Conservation (phyloP, 2,113 vertebrate genomes). For the Pedetes capensis region DNA sequence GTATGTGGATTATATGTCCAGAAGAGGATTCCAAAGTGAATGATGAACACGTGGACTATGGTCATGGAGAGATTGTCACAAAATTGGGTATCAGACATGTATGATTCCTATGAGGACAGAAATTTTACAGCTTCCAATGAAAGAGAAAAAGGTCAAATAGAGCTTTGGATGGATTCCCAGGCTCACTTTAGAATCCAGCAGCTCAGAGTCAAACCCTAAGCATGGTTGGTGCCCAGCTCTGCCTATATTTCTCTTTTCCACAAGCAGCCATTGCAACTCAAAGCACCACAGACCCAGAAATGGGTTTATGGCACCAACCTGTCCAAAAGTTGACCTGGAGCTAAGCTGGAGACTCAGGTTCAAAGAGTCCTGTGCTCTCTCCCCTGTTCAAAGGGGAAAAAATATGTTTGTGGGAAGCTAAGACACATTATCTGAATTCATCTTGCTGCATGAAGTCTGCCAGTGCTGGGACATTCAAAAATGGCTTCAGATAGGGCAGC, state of each 20-base stretch:
- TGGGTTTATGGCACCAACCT: too few relatives aligned
- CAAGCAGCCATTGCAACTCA: too few relatives aligned
- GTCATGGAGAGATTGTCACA: neutral
- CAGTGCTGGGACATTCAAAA: neutral
- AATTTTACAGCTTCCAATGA: neutral
- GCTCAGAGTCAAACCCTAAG: too few relatives aligned
- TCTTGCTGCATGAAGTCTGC: neutral
- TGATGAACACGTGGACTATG: neutral
- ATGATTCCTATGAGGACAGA: too few relatives aligned
- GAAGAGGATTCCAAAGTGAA: neutral
- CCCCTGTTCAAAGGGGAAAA: too few relatives aligned
- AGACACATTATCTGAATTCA: neutral
- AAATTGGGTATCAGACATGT: rapidly evolving
- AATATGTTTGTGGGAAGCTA: neutral
- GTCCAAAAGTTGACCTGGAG: too few relatives aligned
- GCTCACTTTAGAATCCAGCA: too few relatives aligned
- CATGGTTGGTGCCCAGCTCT: neutral
- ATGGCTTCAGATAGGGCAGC: too few relatives aligned
- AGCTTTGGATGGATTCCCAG: neutral
- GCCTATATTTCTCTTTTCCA: neutral
- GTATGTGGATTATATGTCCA: slow-evolving; percentile 76
- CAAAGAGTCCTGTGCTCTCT: neutral
- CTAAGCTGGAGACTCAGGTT: too few relatives aligned
- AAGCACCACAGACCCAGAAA: too few relatives aligned
- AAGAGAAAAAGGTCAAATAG: neutral